phyloP scores from a whole-genome alignment of 2,113 vertebrate genomes.

The Corythaeola cristata region DNA sequence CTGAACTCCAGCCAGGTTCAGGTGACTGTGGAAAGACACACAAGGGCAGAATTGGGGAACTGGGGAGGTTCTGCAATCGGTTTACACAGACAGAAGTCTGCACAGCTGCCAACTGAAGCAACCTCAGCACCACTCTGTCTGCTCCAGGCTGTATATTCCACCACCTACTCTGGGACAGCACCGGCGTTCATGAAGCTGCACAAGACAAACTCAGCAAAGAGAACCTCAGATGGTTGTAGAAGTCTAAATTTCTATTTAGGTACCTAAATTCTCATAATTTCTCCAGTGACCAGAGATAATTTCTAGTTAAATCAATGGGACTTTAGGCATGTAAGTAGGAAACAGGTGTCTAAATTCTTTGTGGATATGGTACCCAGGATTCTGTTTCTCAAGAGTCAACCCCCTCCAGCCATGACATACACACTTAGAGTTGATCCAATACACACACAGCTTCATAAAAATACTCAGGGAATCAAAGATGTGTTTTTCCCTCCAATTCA shows the following conservation, averaged over 20 bases:
- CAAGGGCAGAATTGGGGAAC: background rate
- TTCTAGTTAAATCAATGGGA: background rate
- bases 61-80: background rate
- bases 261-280: background rate
- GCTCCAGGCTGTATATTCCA: background rate
- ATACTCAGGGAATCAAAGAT: background rate
- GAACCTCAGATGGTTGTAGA: background rate
- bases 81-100: background rate
- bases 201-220: background rate
- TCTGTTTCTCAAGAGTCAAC: background rate
- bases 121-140: background rate
- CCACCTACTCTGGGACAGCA: background rate
- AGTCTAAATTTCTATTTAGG: background rate
- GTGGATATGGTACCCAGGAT: background rate
- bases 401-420: background rate
- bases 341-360: background rate
- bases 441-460: background rate
- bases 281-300: background rate
- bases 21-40: background rate
- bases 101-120: background rate
- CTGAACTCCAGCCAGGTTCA: background rate
- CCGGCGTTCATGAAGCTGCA: fast-evolving
- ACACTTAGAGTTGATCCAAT: background rate
- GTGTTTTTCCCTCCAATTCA: background rate
- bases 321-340: background rate